Evolutionary conservation across 2,797 vertebrate species (phyloP), one percentile per base, ranked within the genome.

Genomic region (Crax fasciolata): DNA sequence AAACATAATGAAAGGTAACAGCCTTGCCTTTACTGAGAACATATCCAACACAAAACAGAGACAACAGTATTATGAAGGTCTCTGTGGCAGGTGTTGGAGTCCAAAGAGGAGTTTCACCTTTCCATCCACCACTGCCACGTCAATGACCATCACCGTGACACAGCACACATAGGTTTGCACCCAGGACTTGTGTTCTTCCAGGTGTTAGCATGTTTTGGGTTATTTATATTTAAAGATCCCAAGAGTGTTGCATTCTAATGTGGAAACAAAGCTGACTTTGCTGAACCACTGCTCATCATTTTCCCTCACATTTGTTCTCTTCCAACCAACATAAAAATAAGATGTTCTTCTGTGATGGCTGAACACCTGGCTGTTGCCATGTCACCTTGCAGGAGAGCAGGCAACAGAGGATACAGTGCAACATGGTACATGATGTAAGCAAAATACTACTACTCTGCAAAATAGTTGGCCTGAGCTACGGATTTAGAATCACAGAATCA

Each of bases 61-160:
- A 2, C 20, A 17, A 9, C 4, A 1, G 11, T 30, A 3, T 7
- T 79, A 2, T n/a, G 13, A 15, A 61, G 7, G 14, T 3, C 57
- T 38, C 23, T 17, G 1, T 2, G 10, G 25, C 7, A 2, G 14
- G 24, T 10, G 32, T 32, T 11, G 67, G 38, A 13, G 48, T 16
- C 43, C 55, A 8, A 1, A 1, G 48, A 13, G 66, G 54, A 32
- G 18, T 11, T 39, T 10, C 4, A 19, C 8, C 54, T 51, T 19
- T 67, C 52, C 52, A 12, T 8, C 8, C 11, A 1, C 49, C 13
- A 2, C 20, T 11, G 46, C 30, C 6, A 2, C 9, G 0, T 0
- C 30, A 0, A 21, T 1, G 38, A 17, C 49, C 20, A 16, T 30
- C 13, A 1, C 24, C 6, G 1, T 4, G 2, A 46, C 49, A 2